Evolutionary conservation across 2,888 invertebrate genomes (phyloP).

Genomic region (Polyommatus iphigenia): DNA sequence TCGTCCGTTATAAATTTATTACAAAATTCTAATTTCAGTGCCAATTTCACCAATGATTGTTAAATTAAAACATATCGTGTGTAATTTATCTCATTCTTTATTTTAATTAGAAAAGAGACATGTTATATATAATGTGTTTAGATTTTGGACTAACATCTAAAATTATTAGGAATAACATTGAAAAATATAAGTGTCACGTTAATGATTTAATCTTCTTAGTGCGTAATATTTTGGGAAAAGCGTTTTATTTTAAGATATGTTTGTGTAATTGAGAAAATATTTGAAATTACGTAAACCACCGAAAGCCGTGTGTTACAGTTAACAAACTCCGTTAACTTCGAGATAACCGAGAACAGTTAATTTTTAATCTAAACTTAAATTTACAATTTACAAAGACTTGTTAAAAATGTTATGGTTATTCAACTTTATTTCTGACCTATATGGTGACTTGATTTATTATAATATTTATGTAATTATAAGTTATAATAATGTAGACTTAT

Average conservation of each 20-base stretch:
- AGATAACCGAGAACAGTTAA: conserved; percentile 11
- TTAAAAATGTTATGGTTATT: neutral
- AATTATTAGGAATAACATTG: no score
- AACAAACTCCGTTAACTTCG: neutral
- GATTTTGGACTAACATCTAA: no score
- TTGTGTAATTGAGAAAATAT: neutral
- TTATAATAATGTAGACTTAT: no score
- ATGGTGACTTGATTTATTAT: neutral
- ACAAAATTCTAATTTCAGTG: no score
- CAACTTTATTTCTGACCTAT: neutral
- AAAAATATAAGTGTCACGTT: no score
- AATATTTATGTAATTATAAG: neutral
- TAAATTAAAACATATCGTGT: no score
- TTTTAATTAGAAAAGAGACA: no score
- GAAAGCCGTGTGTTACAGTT: conserved; percentile 13
- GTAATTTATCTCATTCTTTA: no score
- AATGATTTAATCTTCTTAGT: no score
- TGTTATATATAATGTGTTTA: no score
- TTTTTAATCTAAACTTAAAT: conserved; percentile 6
- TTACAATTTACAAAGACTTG: neutral
- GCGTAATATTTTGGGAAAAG: neutral
- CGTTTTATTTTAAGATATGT: neutral
- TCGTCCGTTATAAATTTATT: no score
- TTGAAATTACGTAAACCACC: conserved; percentile 11
- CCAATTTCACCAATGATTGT: no score